Evolutionary conservation across 2,888 invertebrate species (phyloP), one percentile per base, ranked within the genome.

Genomic region (Dynastes grantii): DNA sequence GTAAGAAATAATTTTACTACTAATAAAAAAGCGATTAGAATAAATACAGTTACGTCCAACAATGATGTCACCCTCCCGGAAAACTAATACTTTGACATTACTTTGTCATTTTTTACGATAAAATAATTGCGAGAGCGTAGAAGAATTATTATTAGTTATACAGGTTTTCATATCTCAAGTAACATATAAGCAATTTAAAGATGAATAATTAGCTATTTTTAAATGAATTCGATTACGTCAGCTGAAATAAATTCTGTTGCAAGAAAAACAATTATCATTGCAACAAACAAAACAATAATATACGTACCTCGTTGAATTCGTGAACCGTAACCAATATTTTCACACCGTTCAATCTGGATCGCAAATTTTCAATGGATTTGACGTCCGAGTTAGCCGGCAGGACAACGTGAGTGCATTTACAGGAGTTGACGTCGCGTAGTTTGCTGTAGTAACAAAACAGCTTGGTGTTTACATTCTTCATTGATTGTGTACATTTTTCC

Each of bases 291-390:
- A 45, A 11, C 45, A 45, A 11, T 45, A 9, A 8, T 8, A 76
- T 79, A 76, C 89, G 87, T 88, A 92, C 92, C 91, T 92, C 91
- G 85, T 92, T 92, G 80, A 89, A 89, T 80, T 92, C 92, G 81
- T 89, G 88, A 75, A 91, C 90, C 79, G 90, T 90, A 81, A 92
- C 85, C 81, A 92, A 87, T 81, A 92, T 89, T 87, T 92, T 92
- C 82, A 90, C 87, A 78, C 90, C 88, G 37, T 90, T 90, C 80
- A 90, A 89, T 79, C 86, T 87, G 81, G 90, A 90, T 84, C 89
- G 89, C 83, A 91, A 89, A 81, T 89, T 90, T 85, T 91, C 91
- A 82, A 88, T 85, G 13, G 83, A 76, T 80, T 86, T 85, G 37
- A 85, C 82, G 63, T 87, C 86, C 2, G 87, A 80, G 79, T 85